phyloP scores from a whole-genome alignment of 2,888 invertebrate genomes.

The Philereme vetulata region DNA sequence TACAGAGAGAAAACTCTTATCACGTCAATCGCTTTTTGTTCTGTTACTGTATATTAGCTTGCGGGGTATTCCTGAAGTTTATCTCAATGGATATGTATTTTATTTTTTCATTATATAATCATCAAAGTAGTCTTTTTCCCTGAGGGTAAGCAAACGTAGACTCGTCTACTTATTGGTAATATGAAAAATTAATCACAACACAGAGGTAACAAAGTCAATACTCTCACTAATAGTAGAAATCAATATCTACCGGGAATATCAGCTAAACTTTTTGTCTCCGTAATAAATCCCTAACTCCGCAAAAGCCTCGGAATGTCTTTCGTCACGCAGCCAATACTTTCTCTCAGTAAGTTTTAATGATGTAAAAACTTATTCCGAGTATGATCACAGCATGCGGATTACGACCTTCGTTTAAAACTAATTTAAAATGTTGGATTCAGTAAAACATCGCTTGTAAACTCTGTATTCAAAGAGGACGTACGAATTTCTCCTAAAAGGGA shows the following conservation, averaged over 20 bases:
- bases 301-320: constrained; percentile 37
- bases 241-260: constrained; percentile 16
- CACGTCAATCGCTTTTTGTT: constrained; percentile 37
- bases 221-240: constrained; percentile 11
- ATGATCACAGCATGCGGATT: constrained; percentile 59
- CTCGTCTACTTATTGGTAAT: background rate
- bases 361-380: constrained; percentile 49
- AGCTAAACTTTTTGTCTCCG: constrained; percentile 32
- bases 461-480: constrained; percentile 46
- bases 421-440: constrained; percentile 43
- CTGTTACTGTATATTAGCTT: background rate
- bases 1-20: constrained; percentile 41
- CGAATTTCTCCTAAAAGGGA: constrained; percentile 39
- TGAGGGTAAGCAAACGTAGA: background rate
- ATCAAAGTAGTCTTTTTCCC: background rate
- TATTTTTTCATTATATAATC: background rate
- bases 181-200: constrained; percentile 1
- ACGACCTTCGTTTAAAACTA: constrained; percentile 44
- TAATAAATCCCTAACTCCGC: constrained; percentile 37
- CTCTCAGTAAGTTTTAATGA: constrained; percentile 60
- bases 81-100: background rate
- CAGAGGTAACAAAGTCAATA: constrained; percentile 14
- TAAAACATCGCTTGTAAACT: constrained; percentile 48
- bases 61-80: background rate
- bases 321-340: constrained; percentile 43